Evolutionary conservation across 2,888 invertebrate genomes (phyloP).

Genomic region (Agrochola lota): DNA sequence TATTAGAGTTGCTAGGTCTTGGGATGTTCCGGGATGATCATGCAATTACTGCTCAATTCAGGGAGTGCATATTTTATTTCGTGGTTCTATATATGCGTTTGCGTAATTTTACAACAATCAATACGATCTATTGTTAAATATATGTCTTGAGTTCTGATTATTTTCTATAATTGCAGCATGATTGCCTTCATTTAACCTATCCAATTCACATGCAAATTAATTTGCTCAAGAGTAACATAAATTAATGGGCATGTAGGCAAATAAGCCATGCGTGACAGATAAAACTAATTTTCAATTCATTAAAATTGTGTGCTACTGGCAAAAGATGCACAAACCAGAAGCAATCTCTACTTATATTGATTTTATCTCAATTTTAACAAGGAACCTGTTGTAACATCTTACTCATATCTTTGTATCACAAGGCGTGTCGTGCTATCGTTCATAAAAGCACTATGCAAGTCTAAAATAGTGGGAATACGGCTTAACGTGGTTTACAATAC

Average conservation of each 20-base stretch:
- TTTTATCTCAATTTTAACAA: slow-evolving; percentile 60
- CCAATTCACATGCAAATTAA: neutral
- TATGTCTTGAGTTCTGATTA: neutral
- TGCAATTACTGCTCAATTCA: neutral
- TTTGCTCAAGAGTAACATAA: neutral
- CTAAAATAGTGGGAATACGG: slow-evolving; percentile 39
- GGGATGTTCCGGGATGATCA: neutral
- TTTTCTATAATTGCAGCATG: neutral
- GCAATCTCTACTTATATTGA: slow-evolving; percentile 38
- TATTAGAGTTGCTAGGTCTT: slow-evolving; percentile 46
- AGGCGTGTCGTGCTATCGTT: slow-evolving; percentile 70
- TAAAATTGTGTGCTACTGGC: slow-evolving; percentile 34
- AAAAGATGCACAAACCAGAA: slow-evolving; percentile 52
- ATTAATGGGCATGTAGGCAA: neutral
- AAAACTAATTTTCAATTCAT: slow-evolving; percentile 31
- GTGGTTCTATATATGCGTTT: neutral
- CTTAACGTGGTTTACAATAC: slow-evolving; percentile 52
- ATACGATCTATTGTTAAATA: neutral
- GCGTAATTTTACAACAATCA: neutral
- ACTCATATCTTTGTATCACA: slow-evolving; percentile 61
- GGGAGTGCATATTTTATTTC: neutral
- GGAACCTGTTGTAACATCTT: slow-evolving; percentile 64
- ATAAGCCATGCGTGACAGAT: slow-evolving; percentile 12
- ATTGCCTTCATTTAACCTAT: neutral
- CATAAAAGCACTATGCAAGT: slow-evolving; percentile 59